Conservation (phyloP, 2,113 vertebrate genomes). For the Heptranchias perlo region DNA sequence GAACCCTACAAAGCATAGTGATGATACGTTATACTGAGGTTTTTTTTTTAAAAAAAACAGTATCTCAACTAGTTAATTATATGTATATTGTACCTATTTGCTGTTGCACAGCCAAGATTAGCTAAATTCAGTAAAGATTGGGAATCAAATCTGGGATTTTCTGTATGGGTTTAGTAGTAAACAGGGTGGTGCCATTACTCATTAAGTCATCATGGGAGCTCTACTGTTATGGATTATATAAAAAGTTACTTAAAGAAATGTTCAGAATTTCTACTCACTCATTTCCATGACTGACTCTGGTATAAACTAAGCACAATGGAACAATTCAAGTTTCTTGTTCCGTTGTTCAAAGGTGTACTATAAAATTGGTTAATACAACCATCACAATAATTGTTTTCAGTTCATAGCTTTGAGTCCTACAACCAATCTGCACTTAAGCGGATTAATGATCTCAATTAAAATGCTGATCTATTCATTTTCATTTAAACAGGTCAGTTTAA, state of each 20-base stretch:
- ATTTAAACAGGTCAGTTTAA: not conserved
- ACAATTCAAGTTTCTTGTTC: not conserved
- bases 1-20: not conserved
- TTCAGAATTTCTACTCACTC: not conserved
- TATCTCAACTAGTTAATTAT: not conserved
- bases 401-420: not conserved
- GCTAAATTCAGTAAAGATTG: not conserved
- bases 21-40: not conserved
- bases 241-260: not conserved
- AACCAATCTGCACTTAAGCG: not conserved
- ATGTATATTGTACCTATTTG: not conserved
- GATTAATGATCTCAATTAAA: not conserved
- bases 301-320: not conserved
- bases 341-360: not conserved
- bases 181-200: not conserved
- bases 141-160: not conserved
- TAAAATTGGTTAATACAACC: not conserved
- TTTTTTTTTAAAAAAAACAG: not conserved
- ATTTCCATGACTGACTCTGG: not conserved
- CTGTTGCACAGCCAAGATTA: not conserved
- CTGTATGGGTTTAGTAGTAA: not conserved
- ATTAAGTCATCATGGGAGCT: not conserved
- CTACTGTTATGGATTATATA: not conserved
- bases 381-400: not conserved
- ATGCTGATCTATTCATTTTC: not conserved